Conservation (phyloP, 37 sponge, comb jelly and placozoan species). For the Chondrilla cf. caribensis region DNA sequence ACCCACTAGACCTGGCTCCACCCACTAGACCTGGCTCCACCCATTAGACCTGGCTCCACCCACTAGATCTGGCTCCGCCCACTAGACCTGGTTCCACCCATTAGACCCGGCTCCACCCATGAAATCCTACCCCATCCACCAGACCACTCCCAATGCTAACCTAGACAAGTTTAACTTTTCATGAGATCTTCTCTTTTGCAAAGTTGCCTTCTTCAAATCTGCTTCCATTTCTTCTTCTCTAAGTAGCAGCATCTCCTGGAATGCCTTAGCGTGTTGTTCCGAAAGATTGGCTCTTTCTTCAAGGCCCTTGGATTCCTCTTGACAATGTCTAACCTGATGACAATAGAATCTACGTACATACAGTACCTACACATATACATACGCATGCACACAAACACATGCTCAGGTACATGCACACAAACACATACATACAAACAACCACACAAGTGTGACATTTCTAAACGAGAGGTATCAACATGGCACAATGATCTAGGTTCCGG, state of each 20-base stretch:
- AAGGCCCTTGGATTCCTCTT: background rate
- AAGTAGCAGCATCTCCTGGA: background rate
- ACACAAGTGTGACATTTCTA: too few relatives aligned
- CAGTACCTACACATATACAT: background rate
- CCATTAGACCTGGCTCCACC: too few relatives aligned
- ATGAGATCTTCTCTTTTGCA: slow-evolving; percentile 10
- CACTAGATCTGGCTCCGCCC: too few relatives aligned
- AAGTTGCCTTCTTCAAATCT: slow-evolving; percentile 1
- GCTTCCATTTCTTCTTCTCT: slow-evolving; percentile 13
- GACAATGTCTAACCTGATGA: background rate
- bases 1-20: too few relatives aligned
- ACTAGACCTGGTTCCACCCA: too few relatives aligned
- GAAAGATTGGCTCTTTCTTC: background rate
- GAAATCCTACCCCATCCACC: too few relatives aligned
- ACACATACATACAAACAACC: background rate
- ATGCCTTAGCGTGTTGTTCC: background rate
- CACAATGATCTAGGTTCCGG: too few relatives aligned
- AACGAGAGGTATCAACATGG: too few relatives aligned
- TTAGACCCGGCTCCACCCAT: too few relatives aligned
- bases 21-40: too few relatives aligned
- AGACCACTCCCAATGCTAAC: too few relatives aligned
- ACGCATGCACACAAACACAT: background rate
- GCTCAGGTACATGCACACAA: background rate
- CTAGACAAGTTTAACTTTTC: slow-evolving; percentile 7
- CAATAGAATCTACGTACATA: background rate